A percentile compares a stretch with the other conserved stretches of the same genome.
phyloP scores from a whole-genome alignment of 35 echinoderm and acorn worm genomes.

The Ophiothrix spiculata region DNA sequence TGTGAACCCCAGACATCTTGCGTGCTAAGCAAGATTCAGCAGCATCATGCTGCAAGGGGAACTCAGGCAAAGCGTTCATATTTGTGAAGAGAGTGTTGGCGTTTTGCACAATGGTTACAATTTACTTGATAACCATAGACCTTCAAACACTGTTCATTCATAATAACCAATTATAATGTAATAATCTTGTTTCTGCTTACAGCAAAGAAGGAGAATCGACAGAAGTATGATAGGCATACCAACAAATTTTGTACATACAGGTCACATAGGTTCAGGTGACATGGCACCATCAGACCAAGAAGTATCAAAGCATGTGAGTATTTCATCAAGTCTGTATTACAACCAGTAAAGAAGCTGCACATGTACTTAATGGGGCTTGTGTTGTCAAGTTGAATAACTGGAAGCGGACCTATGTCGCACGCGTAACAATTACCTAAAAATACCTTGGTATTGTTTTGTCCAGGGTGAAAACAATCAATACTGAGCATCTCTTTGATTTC shows the following conservation, averaged over 20 bases:
- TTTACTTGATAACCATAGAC: background rate
- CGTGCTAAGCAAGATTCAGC: background rate
- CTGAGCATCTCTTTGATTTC: too few relatives aligned
- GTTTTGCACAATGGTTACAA: background rate
- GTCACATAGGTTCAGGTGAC: slow-evolving; percentile 85
- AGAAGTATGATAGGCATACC: slow-evolving; percentile 70
- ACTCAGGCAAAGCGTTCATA: background rate
- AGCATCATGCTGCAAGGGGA: background rate
- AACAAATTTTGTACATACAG: slow-evolving; percentile 84
- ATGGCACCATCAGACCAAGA: slow-evolving; percentile 45
- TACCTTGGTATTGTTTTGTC: too few relatives aligned
- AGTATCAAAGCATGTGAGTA: slow-evolving; percentile 28
- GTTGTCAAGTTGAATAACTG: too few relatives aligned
- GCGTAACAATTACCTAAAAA: too few relatives aligned
- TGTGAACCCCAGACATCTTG: too few relatives aligned
- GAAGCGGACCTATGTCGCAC: too few relatives aligned
- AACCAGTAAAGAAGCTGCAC: too few relatives aligned
- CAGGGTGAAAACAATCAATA: too few relatives aligned
- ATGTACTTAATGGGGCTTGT: too few relatives aligned
- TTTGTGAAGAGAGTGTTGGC: background rate
- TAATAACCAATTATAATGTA: background rate
- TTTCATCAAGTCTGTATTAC: too few relatives aligned
- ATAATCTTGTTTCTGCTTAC: slow-evolving; percentile 10
- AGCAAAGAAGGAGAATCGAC: slow-evolving; percentile 71
- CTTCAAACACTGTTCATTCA: background rate